A percentile compares a stretch with the other conserved stretches of the same genome.
phyloP scores from a whole-genome alignment of 2,113 vertebrate genomes.

The Pituophis catenifer region DNA sequence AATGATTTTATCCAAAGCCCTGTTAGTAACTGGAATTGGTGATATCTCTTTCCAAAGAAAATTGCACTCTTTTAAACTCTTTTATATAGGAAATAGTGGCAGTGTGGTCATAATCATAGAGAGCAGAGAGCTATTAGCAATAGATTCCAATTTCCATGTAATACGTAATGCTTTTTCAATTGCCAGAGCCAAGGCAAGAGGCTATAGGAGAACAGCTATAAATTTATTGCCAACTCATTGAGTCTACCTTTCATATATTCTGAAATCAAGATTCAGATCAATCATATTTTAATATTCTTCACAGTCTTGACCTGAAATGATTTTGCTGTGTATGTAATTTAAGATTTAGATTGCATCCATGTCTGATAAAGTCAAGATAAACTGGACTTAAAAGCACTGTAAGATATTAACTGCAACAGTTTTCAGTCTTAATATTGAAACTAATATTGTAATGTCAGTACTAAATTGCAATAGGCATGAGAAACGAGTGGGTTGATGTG shows the following conservation, averaged over 20 bases:
- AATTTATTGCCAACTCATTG: neutral
- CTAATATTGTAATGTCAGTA: neutral
- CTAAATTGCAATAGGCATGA: conserved; percentile 40
- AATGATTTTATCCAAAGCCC: neutral
- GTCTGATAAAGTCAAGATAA: neutral
- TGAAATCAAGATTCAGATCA: neutral
- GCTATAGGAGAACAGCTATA: no score
- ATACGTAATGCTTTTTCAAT: neutral
- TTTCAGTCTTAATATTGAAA: neutral
- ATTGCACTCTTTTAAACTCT: neutral
- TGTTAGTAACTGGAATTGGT: neutral
- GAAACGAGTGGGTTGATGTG: conserved; percentile 56
- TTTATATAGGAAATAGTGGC: neutral
- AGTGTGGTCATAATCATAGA: neutral
- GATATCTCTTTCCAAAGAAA: neutral
- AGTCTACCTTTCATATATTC: neutral
- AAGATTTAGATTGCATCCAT: neutral
- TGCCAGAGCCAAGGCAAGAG: neutral
- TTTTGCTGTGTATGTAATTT: neutral
- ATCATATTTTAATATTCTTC: neutral
- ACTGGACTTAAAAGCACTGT: neutral
- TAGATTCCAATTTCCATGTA: neutral
- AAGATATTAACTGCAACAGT: neutral
- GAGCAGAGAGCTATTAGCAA: neutral
- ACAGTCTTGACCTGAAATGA: neutral